Evolutionary conservation across 1,140 invertebrate genomes (phyloP).

Genomic region (Ctenoplectra terminalis): DNA sequence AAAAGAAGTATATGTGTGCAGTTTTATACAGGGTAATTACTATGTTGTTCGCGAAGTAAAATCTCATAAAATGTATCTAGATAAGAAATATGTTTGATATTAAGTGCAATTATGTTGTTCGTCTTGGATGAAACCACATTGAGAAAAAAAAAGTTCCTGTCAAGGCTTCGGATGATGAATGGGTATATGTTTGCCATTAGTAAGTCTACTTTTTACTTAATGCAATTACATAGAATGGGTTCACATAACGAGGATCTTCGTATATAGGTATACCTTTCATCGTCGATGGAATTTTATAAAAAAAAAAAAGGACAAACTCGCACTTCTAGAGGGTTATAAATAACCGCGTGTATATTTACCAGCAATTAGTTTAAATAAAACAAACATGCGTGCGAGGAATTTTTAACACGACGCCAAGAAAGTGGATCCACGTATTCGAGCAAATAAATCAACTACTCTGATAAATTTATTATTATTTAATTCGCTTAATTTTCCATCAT

Average conservation of each 20-base stretch:
- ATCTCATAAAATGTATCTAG: not conserved
- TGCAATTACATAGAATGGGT: conserved; percentile 17
- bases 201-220: conserved; percentile 1
- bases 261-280: not conserved
- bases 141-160: not conserved
- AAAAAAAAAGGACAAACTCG: not conserved
- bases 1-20: no score
- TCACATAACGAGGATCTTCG: conserved; percentile 1
- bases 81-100: not conserved
- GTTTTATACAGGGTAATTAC: no score
- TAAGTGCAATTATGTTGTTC: conserved; percentile 12
- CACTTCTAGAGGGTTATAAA: conserved; percentile 2
- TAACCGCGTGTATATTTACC: not conserved
- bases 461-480: no score
- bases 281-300: conserved; percentile 12
- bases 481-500: no score
- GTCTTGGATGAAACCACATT: not conserved
- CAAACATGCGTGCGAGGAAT: not conserved
- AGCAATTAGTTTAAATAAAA: conserved; percentile 1
- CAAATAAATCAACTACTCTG: no score
- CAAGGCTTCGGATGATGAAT: conserved; percentile 1
- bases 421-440: no score
- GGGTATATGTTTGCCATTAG: not conserved
- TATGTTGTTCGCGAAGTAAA: not conserved
- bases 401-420: not conserved